Evolutionary conservation across 2,113 vertebrate genomes (phyloP).

Genomic region (Ammodytes marinus): DNA sequence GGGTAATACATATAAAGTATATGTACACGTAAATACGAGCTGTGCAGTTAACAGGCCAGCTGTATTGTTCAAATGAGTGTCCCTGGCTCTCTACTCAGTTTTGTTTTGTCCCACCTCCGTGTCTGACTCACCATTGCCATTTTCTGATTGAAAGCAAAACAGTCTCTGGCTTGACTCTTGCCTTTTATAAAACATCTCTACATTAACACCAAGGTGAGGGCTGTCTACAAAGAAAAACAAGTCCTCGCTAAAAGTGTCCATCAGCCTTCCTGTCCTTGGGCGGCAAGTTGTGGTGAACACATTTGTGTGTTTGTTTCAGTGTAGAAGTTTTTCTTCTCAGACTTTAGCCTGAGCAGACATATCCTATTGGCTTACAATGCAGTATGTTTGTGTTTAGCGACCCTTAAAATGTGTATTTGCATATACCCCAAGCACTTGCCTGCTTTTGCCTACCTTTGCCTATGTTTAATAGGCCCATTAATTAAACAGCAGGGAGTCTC

Average conservation of each 20-base stretch:
- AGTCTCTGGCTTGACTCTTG: constrained; percentile 13
- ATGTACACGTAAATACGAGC: constrained; percentile 4
- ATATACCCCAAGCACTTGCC: constrained; percentile 27
- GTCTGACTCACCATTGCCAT: constrained; percentile 64
- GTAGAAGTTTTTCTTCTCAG: constrained; percentile 33
- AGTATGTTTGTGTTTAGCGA: constrained; percentile 6
- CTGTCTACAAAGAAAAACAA: constrained; percentile 31
- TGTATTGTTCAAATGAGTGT: constrained; percentile 36
- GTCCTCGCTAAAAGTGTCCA: constrained; percentile 25
- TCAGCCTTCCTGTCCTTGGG: constrained; percentile 47
- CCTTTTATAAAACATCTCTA: constrained; percentile 32
- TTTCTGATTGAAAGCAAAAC: constrained; percentile 53
- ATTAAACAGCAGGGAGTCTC: constrained; percentile 43
- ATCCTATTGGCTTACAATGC: constrained; percentile 10
- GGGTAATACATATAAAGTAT: background rate
- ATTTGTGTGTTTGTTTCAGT: constrained; percentile 27
- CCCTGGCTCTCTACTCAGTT: constrained; percentile 47
- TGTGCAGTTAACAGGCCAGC: constrained; percentile 33
- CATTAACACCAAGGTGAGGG: constrained; percentile 51
- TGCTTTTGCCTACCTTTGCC: background rate
- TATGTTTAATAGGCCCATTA: constrained; percentile 6
- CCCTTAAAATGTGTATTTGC: background rate
- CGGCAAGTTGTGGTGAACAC: constrained; percentile 27
- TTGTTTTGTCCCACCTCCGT: constrained; percentile 56
- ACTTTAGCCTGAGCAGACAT: background rate